Base-by-base conservation (phyloP, 2,888 invertebrate species). In the Phaonia tiefii region DNA sequence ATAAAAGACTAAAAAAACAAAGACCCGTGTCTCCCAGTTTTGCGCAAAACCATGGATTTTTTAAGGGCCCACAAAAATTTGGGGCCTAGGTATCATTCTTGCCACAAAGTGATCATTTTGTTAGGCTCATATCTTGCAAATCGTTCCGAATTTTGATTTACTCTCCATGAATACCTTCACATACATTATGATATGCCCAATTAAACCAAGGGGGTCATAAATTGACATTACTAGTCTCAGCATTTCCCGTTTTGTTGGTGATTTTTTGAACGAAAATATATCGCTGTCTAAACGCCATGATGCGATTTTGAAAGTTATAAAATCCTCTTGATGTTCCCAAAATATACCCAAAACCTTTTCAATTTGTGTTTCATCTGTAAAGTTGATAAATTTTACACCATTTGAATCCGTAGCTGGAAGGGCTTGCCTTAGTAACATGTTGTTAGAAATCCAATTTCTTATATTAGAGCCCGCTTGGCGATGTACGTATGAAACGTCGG, bases 261-360 rank as follows among this genome's bases (percentile, higher is more conserved):
- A 5, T 11, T 20, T 75, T 39, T 26, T 11, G 8, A 15, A 11
- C 2, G 17, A 31, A 22, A 67, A 54, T 22, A 63, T 31, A 15
- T 69, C 31, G 10, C 20, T 67, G 31, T 72, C 42, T 0, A 49
- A n/a, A 46, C 67, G 49, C 22, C 49, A 39, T 54, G 49, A 7
- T 0, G 71, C 60, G 46, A 79, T 77, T 80, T 74, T 80, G 22
- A 74, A 79, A 2, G 71, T 79, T 39, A 80, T 74, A 4, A 44
- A 13, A 71, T 83, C 78, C 3, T 77, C 75, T 2, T 67, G 58
- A 56, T 75, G 71, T 46, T 77, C 69, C 60, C 73, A 80, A 42
- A 76, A 78, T 31, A 78, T 60, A n/a, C 75, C 80, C 0, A 78
- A 58, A n/a, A 80, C 75, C 46, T 78, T 83, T 67, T 80, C 75